Base-by-base conservation (phyloP, 2,888 invertebrate species). In the Eurois occulta region DNA sequence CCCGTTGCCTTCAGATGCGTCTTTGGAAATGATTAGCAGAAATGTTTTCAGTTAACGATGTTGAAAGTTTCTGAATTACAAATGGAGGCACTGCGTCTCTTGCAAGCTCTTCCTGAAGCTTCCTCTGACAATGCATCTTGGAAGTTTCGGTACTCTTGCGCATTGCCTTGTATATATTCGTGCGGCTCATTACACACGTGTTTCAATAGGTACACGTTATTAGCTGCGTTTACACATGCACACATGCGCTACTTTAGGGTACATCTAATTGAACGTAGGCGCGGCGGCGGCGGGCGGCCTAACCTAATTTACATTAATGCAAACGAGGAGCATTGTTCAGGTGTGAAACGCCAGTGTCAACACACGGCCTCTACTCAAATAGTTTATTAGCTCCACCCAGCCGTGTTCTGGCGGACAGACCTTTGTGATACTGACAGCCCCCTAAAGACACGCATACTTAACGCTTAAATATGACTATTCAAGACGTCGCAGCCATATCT, bases 251-350 rank as follows among this genome's bases (percentile, higher is more conserved):
- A 95, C 94, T 95, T 95, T 94, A 92, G 94, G 94, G 94, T 90
- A 92, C 94, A 91, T 96, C 96, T 96, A 96, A 96, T 96, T 96
- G 96, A 95, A 95, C 91, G 96, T 95, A 95, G 96, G 96, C 95
- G 95, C 94, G 92, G 93, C 93, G 91, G 93, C 93, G 92, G 88
- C 89, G 89, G 91, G 83, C 89, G 89, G 91, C 95, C 95, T 96
- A 96, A 95, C 96, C 96, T 96, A 96, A 96, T 96, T 96, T 96
- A 96, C 96, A 96, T 96, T 96, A 96, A 96, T 96, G 96, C 95
- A 96, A 96, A 96, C 96, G 96, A 96, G 96, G 89, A 94, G 96
- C 96, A 96, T 96, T 96, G 96, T 96, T 96, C 96, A 96, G 96
- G 96, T 96, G 96, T 96, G 95, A 96, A 96, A 95, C 95, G 95